Percentiles rank a stretch among this genome's conserved stretches.
Conservation (phyloP, 2,797 vertebrate genomes). For the Cyprinella venusta region DNA sequence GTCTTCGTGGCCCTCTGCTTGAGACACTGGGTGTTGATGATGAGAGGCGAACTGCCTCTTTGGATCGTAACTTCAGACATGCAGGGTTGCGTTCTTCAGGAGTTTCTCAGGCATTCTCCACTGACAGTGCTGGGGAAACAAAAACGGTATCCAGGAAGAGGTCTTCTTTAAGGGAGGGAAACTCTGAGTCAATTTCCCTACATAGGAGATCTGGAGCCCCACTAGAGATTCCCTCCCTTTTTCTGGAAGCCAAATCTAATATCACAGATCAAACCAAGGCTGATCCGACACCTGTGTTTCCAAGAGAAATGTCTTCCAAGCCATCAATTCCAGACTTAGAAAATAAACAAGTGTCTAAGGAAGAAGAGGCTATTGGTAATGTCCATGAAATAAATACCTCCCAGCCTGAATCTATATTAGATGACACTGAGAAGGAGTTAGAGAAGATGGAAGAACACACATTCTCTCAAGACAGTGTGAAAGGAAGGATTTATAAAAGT, state of each 20-base stretch:
- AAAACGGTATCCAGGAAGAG: constrained; percentile 88
- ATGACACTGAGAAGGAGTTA: constrained; percentile 29
- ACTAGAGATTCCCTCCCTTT: constrained; percentile 87
- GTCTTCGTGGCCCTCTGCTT: constrained; percentile 90
- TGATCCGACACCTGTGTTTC: constrained; percentile 65
- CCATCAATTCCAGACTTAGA: constrained; percentile 52
- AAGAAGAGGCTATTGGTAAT: constrained; percentile 26
- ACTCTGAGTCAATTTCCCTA: constrained; percentile 85
- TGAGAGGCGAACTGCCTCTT: constrained; percentile 72
- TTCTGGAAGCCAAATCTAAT: constrained; percentile 85
- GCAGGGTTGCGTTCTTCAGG: constrained; percentile 69
- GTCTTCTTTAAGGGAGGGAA: constrained; percentile 88
- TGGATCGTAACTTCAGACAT: constrained; percentile 74
- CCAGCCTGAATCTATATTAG: not conserved
- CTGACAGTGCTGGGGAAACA: constrained; percentile 79
- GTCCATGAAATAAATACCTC: not conserved
- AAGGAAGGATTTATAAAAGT: constrained; percentile 9
- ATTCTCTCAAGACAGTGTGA: not conserved
- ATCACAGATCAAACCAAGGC: constrained; percentile 75
- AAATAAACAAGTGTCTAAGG: constrained; percentile 64
- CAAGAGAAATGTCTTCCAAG: constrained; percentile 57
- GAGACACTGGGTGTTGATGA: constrained; percentile 87
- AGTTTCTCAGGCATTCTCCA: constrained; percentile 81
- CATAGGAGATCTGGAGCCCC: constrained; percentile 91
- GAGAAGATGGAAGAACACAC: constrained; percentile 1